phyloP scores from a whole-genome alignment of 37 sponge, comb jelly and placozoan genomes.

The Cladorhizidae sp. region DNA sequence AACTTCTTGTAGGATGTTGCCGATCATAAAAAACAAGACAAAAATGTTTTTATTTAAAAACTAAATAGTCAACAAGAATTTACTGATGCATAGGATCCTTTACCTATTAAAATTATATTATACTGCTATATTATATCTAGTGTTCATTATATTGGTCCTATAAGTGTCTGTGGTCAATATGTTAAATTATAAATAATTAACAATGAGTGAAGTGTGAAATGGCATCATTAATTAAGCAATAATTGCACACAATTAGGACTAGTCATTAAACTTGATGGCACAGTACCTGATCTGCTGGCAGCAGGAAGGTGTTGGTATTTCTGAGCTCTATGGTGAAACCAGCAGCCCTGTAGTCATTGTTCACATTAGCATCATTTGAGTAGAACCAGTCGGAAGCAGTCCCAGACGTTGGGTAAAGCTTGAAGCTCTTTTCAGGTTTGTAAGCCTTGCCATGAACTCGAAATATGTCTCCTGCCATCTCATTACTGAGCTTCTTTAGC shows the following conservation, averaged over 20 bases:
- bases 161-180: too few species aligned
- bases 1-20: too few species aligned
- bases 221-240: neutral
- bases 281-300: constrained; percentile 56
- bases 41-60: too few species aligned
- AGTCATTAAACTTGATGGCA: too few species aligned
- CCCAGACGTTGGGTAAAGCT: constrained; percentile 61
- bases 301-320: constrained; percentile 56
- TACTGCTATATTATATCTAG: too few species aligned
- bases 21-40: too few species aligned
- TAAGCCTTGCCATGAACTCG: constrained; percentile 39
- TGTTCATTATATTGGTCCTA: too few species aligned
- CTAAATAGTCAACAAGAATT: too few species aligned
- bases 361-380: constrained; percentile 33
- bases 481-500: constrained; percentile 43
- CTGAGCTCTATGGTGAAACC: constrained; percentile 64
- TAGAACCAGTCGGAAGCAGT: constrained; percentile 79
- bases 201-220: neutral
- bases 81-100: too few species aligned
- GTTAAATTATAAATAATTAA: too few species aligned
- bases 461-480: constrained; percentile 8
- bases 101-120: too few species aligned
- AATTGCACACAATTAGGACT: too few species aligned
- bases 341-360: constrained; percentile 60
- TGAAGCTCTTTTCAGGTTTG: constrained; percentile 46